A percentile compares a stretch with the other conserved stretches of the same genome.
phyloP scores from a whole-genome alignment of 2,113 vertebrate species.

The Ageneiosus marmoratus region DNA sequence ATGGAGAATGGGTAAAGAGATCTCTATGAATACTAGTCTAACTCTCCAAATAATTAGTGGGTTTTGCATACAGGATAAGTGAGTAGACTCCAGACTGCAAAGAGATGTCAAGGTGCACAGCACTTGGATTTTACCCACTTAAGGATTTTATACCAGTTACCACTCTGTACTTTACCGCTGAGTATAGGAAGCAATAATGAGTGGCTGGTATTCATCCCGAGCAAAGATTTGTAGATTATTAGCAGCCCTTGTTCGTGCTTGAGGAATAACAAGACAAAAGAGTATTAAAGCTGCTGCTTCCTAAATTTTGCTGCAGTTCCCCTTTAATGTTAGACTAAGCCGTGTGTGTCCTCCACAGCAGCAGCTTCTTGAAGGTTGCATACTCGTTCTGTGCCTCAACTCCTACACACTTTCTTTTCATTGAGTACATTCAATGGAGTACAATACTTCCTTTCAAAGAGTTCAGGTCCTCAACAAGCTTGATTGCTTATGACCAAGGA shows the following conservation, averaged over 20 bases:
- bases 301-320: background rate
- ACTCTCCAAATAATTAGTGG: background rate
- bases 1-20: background rate
- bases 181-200: background rate
- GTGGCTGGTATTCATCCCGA: background rate
- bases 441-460: slow-evolving; percentile 48
- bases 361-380: slow-evolving; percentile 35
- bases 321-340: background rate
- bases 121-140: background rate
- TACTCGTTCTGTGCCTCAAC: slow-evolving; percentile 9
- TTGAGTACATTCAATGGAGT: slow-evolving; percentile 35
- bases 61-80: background rate
- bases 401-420: slow-evolving; percentile 32
- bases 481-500: slow-evolving; percentile 37
- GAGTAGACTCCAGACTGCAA: background rate
- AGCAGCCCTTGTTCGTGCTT: background rate
- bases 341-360: background rate
- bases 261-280: background rate
- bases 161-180: background rate
- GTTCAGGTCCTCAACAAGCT: slow-evolving; percentile 21
- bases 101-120: background rate
- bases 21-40: background rate
- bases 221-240: background rate
- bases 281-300: background rate
- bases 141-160: background rate